These are phyloP conservation scores for Cecidostiba fungosa DNA, from an alignment of 2,888 invertebrate species.

Conservation along the genomic window DNA sequence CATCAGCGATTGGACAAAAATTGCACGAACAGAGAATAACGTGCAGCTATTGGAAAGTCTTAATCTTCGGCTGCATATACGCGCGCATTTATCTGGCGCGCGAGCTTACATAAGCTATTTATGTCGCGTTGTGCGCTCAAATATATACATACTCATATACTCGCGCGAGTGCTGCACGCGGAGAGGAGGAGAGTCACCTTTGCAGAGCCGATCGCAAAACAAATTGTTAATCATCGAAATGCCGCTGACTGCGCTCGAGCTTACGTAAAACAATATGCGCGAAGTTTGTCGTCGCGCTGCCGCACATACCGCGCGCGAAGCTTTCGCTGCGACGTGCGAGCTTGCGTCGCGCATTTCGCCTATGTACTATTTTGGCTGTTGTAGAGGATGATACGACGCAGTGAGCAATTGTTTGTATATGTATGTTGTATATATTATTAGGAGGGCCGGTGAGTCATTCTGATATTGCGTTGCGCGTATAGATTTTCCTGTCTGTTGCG, in stretches of 20 bases:
- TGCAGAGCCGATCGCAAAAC: constrained; percentile 75
- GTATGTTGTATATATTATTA: no score
- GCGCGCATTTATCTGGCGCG: constrained; percentile 74
- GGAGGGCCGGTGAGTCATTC: background rate
- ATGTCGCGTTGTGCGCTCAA: constrained; percentile 69
- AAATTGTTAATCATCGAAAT: constrained; percentile 80
- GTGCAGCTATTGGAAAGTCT: constrained; percentile 36
- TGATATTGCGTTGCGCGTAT: background rate
- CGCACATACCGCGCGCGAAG: background rate
- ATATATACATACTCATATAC: background rate
- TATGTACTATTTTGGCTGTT: background rate
- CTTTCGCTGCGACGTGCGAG: constrained; percentile 11
- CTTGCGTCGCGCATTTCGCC: background rate
- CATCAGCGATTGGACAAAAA: background rate
- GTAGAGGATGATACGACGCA: background rate
- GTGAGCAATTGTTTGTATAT: background rate
- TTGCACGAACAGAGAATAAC: constrained; percentile 11
- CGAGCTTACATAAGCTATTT: constrained; percentile 78
- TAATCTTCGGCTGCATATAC: constrained; percentile 54
- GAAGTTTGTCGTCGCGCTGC: background rate
- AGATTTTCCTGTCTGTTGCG: background rate
- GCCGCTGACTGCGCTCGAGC: constrained; percentile 62
- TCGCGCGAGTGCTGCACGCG: background rate
- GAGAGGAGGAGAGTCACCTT: constrained; percentile 76
- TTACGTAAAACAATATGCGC: constrained; percentile 72